Evolutionary conservation across 2,797 vertebrate species (phyloP).

Genomic region (Brotula barbata): DNA sequence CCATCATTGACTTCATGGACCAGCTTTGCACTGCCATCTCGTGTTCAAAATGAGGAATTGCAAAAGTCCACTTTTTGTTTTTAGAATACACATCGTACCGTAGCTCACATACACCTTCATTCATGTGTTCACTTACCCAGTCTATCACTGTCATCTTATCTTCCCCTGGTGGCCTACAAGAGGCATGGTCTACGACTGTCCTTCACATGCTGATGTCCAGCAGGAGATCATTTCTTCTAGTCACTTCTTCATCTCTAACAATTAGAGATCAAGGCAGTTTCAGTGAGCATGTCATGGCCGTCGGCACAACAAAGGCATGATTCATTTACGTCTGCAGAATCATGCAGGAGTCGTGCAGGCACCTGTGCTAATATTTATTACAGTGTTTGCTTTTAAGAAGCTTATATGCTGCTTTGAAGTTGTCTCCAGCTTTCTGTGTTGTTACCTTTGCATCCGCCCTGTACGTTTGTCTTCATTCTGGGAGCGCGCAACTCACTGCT

Average conservation of each 20-base stretch:
- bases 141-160: too few relatives aligned
- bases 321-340: conserved; percentile 1
- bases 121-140: conserved; percentile 3
- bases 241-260: too few relatives aligned
- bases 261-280: too few relatives aligned
- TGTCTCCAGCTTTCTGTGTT: too few relatives aligned
- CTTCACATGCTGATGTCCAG: too few relatives aligned
- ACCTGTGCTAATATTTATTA: not conserved
- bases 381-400: not conserved
- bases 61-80: too few relatives aligned
- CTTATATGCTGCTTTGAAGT: too few relatives aligned
- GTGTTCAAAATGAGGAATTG: conserved; percentile 36
- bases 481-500: too few relatives aligned
- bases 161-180: too few relatives aligned
- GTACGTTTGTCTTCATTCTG: too few relatives aligned
- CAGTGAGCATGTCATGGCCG: not conserved
- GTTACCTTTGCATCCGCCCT: not conserved
- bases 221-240: too few relatives aligned
- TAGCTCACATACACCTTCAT: conserved; percentile 4
- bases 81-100: too few relatives aligned
- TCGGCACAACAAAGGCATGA: not conserved
- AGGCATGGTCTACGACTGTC: not conserved
- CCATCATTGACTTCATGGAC: not conserved
- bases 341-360: not conserved
- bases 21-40: conserved; percentile 47